Evolutionary conservation across 2,113 vertebrate genomes (phyloP), one percentile per base, ranked within the genome.

Genomic region (Leptobrachium leishanense): DNA sequence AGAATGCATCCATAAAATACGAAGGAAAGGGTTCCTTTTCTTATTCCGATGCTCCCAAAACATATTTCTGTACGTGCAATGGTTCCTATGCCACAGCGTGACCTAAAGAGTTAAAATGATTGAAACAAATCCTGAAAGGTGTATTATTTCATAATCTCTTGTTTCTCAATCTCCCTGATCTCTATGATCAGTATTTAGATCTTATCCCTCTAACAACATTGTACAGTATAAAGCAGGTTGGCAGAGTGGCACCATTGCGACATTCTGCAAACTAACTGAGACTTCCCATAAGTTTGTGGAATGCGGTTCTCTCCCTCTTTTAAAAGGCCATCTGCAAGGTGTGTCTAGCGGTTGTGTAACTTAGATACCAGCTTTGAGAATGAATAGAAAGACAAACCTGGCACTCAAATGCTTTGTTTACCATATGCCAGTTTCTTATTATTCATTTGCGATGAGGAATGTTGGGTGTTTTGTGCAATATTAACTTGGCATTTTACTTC

Each of bases 321-420:
- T 80, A 80, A 80, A 80, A 80, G 77, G 77, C 77, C 77, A 80
- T 80, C 77, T 74, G 77, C 42, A 80, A 74, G 77, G 77, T 80
- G 77, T 80, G 77, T 74, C 70, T 74, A 63, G 66, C 43, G 41
- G 71, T 79, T 79, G 68, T 43, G 77, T 80, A 80, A 80, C 62
- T 68, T 74, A 43, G 77, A 80, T 74, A 80, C 77, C 77, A 74
- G 63, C 71, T 73, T 74, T 55, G 10, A 80, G 41, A 74, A 80
- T 74, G 77, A 80, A 80, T 80, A 80, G 77, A 80, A 80, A 80
- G 71, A 67, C 63, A 74, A 80, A 74, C 63, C 64, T 74, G 68
- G 57, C 77, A 72, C 63, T 68, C 41, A 43, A 59, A 55, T 68
- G 65, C 64, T 69, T 62, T 80, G 71, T 74, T 80, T 80, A 80